Base-by-base conservation (phyloP, 2,888 invertebrate genomes). In the Leptinotarsa juncta region DNA sequence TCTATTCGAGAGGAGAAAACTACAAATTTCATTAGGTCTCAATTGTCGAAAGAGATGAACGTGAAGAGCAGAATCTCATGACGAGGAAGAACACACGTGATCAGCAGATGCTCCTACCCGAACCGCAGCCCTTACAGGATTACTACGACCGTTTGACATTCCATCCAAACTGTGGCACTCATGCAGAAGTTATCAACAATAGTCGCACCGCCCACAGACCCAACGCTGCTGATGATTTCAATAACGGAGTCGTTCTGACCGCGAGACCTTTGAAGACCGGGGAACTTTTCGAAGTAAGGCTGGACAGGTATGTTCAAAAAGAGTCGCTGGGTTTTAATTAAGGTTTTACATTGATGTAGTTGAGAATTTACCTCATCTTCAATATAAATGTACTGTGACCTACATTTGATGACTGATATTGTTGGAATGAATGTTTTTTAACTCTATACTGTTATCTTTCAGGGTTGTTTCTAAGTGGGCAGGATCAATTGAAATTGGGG, bases 391-490 rank as follows among this genome's bases (percentile, higher is more conserved):
- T 32, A 7, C 32, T 7, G 7, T 32, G 32, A 32, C 32, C 7
- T 32, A 32, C 7, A 1, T 7, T 26, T 26, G 26, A 5, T 26
- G 5, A 26, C 5, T 32, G 32, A 32, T 32, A 32, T 32, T 32
- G 32, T 32, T 32, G 7, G 32, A 0, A 1, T 26, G 5, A 5
- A 7, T 32, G 32, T 32, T 32, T 42, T 10, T 42, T 10, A 18
- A 5, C 23, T 42, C 2, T 16, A 51, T 68, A 23, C 53, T 70
- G 12, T 53, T 70, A 42, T 48, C n/a, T 23, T 60, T 23, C 32
- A 79, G 95, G 84, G 94, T 97, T 83, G 95, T 97, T 32, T 94
- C 95, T 32, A 96, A 97, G 88, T 97, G 97, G 97, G 96, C 97
- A 50, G 97, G 97, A 53, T 96, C 96, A 60, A 95, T 98, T 80